Evolutionary conservation across 2,797 vertebrate genomes (phyloP).

Genomic region (Sparidentex hasta): DNA sequence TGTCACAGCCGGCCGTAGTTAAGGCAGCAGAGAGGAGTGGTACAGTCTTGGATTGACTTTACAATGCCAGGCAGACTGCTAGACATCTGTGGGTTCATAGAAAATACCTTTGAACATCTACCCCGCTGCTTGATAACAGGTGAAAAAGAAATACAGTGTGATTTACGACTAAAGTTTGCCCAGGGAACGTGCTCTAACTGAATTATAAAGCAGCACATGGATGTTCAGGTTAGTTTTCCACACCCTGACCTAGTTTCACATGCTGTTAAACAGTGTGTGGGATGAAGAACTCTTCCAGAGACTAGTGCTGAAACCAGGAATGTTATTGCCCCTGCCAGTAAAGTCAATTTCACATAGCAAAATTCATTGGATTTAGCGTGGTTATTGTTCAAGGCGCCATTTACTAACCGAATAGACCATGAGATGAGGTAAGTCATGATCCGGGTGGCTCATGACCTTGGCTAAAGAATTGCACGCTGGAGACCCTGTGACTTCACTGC

Average conservation of each 20-base stretch:
- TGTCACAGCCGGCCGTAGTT: not conserved
- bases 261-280: not conserved
- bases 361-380: not conserved
- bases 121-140: not conserved
- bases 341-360: not conserved
- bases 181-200: not conserved
- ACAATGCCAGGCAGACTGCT: not conserved
- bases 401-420: slow-evolving; percentile 29
- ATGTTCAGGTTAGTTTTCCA: slow-evolving; percentile 13
- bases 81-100: not conserved
- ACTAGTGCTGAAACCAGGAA: not conserved
- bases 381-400: slow-evolving; percentile 1
- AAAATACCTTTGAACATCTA: slow-evolving; percentile 4
- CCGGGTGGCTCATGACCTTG: slow-evolving; percentile 24
- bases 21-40: not conserved
- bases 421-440: slow-evolving; percentile 24
- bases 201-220: not conserved
- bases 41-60: not conserved
- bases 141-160: not conserved
- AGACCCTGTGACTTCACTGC: slow-evolving; percentile 16
- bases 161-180: not conserved
- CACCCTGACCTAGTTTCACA: slow-evolving; percentile 5
- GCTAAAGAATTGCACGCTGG: slow-evolving; percentile 1
- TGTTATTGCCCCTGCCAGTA: not conserved
- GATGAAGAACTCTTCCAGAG: not conserved